Base-by-base conservation (phyloP, 2,888 invertebrate genomes). In the Xylophagus ater region DNA sequence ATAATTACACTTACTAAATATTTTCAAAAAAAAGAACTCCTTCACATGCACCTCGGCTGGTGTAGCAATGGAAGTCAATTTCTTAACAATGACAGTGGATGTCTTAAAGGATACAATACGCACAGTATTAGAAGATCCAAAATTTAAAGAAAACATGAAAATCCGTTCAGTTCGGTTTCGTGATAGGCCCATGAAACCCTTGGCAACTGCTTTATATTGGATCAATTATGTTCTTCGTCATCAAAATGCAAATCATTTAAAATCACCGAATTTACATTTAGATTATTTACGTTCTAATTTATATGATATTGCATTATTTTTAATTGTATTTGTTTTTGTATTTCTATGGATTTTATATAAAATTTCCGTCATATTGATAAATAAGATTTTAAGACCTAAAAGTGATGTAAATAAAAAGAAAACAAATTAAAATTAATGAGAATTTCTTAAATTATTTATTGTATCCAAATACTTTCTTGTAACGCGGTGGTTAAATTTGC, bases 171-270 rank as follows among this genome's bases (percentile, higher is more conserved):
- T 50, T 13, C 51, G 62, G 25, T 71, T 67, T 55, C 57, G 56
- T 28, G 71, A 72, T 50, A 65, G 73, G 2, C 69, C 67, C 0
- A 53, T 70, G 47, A 55, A 66, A 1, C 71, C 76, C 0, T 60
- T 73, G n/a, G 68, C 70, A 13, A 71, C 71, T 12, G 65, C 77
- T 4, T 60, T 72, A 2, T 70, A 71, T 57, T 77, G 76, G 76
- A 64, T 72, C n/a, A 75, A 78, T 51, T 70, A 74, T 49, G 68
- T 74, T 0, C 66, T 70, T 1, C 58, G 65, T 6, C 69, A 73
- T 13, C 58, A 60, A 6, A 71, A 73, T 1, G 72, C 72, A 0
- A 60, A 57, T 4, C 69, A 74, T 54, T 58, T 70, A 5, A 40
- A 40, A 34, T 58, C 71, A 7, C 62, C 65, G n/a, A 65, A 34